Evolutionary conservation across 2,888 invertebrate genomes (phyloP), one percentile per base, ranked within the genome.

Genomic region (Torymus texanus): DNA sequence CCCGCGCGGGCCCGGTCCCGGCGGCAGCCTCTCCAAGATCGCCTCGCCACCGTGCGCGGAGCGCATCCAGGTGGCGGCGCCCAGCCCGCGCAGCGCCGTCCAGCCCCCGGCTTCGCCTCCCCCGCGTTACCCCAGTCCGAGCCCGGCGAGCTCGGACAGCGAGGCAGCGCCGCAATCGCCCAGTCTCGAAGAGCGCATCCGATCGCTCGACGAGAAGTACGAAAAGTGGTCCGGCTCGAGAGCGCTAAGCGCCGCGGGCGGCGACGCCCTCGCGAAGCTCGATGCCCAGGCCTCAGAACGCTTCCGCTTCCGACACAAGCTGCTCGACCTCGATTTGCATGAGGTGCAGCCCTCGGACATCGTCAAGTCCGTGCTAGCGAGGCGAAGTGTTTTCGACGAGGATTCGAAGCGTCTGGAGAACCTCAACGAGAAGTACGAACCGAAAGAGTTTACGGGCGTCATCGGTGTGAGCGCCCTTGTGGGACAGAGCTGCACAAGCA

Each of bases 381-480:
- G 97, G 90, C 94, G 96, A 82, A 97, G 97, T 72, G 97, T 98
- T 74, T 98, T 98, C 90, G 98, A 98, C 89, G 98, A 98, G 90
- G 98, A 98, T 90, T 94, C 96, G 59, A 97, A 98, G 90, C 93
- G 98, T 55, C 92, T 98, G 79, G 97, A 97, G 90, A 96, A 96
- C 86, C 95, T 96, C 78, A 93, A 94, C 88, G 94, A 97, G 90
- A 94, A 96, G 91, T 94, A 97, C 91, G 94, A 97, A 91, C 94
- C 92, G 81, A 92, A 90, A 83, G 93, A 93, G 82, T 93, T 93
- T 84, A 90, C 90, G 62, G 85, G 85, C 10, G 87, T 87, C 53
- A 85, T 88, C 16, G 86, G 84, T 8, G 86, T 87, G 29, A 84
- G 86, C 66, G 84, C 65, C 85, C 86, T 86, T 85, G 87, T 86